Evolutionary conservation across 2,797 vertebrate genomes (phyloP), one percentile per base, ranked within the genome.

Genomic region (Pangasius larnaudii): DNA sequence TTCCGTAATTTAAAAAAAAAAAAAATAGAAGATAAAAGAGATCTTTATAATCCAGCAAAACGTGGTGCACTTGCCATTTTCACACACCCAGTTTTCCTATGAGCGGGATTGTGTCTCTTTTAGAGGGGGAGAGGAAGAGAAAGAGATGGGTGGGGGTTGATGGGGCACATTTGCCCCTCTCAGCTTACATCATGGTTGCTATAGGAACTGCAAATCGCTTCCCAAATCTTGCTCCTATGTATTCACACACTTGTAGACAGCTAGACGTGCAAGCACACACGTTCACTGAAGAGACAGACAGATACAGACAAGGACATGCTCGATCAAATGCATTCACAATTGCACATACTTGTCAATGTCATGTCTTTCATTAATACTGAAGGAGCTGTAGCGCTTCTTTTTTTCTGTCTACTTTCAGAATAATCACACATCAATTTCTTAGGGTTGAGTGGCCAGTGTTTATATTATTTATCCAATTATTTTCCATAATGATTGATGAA

Each of bases 171-270:
- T 91, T 86, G 82, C 89, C 87, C 89, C 89, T 91, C 88, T 92
- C 80, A 33, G 91, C 90, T 93, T 92, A 92, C 91, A 92, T 93
- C 92, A 93, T 84, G 77, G 92, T 93, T 92, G 90, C 91, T 91
- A 92, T 93, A 93, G 92, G 91, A 92, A 93, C 92, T 90, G 92
- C 88, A 92, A 89, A 90, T 91, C 88, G 86, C 89, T 91, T 91
- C 91, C 91, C 92, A 93, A 92, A 90, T 90, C 91, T 90, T 85
- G 87, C 89, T 89, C 71, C 89, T 88, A 90, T 91, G 85, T 89
- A 67, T 89, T 84, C 88, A 79, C 86, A 91, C 90, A 89, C 77
- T 67, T 84, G 16, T 67, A 84, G 61, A 89, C 75, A 88, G 85
- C 86, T 78, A 88, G n/a, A 86, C 71, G 85, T 85, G 89, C 85